A percentile compares a stretch with the other conserved stretches of the same genome.
Conservation (phyloP, 2,888 invertebrate species). For the Polymixis flavicincta region DNA sequence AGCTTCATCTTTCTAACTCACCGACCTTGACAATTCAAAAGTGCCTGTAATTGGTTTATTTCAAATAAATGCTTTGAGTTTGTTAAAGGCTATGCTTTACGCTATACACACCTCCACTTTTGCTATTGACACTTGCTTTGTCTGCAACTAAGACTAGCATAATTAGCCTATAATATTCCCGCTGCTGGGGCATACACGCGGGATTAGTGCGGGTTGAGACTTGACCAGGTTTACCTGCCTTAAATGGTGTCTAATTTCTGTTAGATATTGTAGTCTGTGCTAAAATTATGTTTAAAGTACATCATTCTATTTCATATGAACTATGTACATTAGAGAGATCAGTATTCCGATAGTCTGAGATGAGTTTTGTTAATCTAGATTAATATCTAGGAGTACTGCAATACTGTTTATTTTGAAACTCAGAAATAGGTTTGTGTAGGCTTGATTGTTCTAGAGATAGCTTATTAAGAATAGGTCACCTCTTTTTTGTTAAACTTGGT, state of each 20-base stretch:
- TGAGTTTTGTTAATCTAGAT: slow-evolving; percentile 14
- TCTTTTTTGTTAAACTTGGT: not conserved
- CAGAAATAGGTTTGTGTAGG: not conserved
- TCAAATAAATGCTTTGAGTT: too few relatives aligned
- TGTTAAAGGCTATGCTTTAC: too few relatives aligned
- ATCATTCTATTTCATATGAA: not conserved
- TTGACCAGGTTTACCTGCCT: not conserved
- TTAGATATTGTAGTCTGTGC: not conserved
- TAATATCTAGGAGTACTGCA: not conserved
- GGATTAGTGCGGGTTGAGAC: too few relatives aligned
- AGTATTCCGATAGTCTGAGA: slow-evolving; percentile 3
- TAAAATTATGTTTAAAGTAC: not conserved
- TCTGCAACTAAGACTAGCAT: not conserved
- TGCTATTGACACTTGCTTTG: too few relatives aligned
- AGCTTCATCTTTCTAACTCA: too few relatives aligned
- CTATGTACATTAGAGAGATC: not conserved
- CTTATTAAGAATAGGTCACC: not conserved
- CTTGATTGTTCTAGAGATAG: not conserved
- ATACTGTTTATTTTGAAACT: slow-evolving; percentile 2
- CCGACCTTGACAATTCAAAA: too few relatives aligned
- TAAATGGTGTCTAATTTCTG: not conserved
- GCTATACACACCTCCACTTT: not conserved
- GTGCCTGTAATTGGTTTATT: too few relatives aligned
- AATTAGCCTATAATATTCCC: too few relatives aligned
- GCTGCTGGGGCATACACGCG: too few relatives aligned